Conservation (phyloP, 2,888 invertebrate genomes). For the Thalpophila matura region DNA sequence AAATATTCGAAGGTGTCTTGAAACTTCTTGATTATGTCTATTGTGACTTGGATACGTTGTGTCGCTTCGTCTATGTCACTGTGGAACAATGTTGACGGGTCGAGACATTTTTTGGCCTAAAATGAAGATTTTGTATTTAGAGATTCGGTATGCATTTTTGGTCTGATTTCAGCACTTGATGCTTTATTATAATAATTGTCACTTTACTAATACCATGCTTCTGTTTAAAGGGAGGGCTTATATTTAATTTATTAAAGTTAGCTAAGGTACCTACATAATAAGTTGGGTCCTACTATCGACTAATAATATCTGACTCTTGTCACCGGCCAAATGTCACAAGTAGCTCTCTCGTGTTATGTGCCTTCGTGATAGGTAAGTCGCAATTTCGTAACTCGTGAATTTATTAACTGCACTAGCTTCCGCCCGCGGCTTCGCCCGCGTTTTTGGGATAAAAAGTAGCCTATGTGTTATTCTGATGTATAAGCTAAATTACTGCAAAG, state of each 20-base stretch:
- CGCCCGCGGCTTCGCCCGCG: too few species aligned
- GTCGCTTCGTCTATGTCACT: conserved; percentile 98
- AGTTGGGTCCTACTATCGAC: too few species aligned
- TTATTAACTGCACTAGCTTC: conserved; percentile 29
- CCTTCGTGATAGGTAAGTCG: conserved; percentile 27
- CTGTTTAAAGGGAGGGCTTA: not conserved
- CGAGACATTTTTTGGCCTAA: conserved; percentile 96
- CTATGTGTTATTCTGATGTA: too few species aligned
- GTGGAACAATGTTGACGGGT: conserved; percentile 97
- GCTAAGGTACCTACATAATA: too few species aligned
- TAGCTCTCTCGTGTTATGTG: conserved; percentile 9
- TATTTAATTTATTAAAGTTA: not conserved
- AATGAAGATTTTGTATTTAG: conserved; percentile 63
- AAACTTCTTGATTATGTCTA: conserved; percentile 92
- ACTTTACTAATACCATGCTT: too few species aligned
- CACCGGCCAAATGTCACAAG: not conserved
- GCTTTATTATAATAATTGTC: not conserved
- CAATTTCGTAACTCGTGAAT: conserved; percentile 40
- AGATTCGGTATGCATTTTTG: too few species aligned
- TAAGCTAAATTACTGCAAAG: too few species aligned
- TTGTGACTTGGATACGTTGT: conserved; percentile 94
- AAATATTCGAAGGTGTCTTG: conserved; percentile 93
- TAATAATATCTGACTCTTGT: not conserved
- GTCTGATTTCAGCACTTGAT: not conserved
- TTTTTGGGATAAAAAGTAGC: too few species aligned